These are phyloP conservation scores for Potorous gilbertii DNA, from an alignment of 2,797 vertebrate species.

Conservation along the genomic window DNA sequence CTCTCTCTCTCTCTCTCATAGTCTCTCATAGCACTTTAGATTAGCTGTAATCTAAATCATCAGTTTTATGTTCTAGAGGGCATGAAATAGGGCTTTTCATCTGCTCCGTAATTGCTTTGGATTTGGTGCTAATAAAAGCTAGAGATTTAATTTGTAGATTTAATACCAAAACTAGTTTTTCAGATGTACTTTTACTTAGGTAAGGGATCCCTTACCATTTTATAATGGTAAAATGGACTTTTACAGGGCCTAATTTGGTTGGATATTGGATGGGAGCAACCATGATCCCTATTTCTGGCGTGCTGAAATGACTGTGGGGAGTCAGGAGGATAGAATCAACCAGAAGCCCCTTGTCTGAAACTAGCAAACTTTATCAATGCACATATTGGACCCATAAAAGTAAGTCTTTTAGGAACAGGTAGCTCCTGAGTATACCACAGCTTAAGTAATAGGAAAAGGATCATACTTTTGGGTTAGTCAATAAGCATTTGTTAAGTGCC, in stretches of 20 bases:
- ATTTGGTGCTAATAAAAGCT: not conserved
- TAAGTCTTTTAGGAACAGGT: not conserved
- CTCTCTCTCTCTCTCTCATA: no score
- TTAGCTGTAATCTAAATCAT: slow-evolving; percentile 1
- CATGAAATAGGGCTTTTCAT: slow-evolving; percentile 11
- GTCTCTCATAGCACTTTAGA: not conserved
- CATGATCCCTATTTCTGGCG: not conserved
- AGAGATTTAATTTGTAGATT: slow-evolving; percentile 27
- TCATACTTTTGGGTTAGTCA: not conserved
- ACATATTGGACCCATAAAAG: not conserved
- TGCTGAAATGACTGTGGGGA: not conserved
- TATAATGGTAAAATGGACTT: not conserved
- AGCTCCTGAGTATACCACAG: not conserved
- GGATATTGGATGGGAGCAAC: not conserved
- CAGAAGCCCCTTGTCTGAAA: not conserved
- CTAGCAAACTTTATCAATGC: not conserved
- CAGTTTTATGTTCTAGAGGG: slow-evolving; percentile 14
- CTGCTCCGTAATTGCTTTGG: slow-evolving; percentile 9
- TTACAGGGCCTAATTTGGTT: not conserved
- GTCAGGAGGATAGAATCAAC: not conserved
- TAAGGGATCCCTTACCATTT: not conserved
- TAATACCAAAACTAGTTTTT: not conserved
- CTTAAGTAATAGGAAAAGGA: not conserved
- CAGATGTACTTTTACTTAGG: not conserved
- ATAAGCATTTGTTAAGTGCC: not conserved